These are phyloP conservation scores for Temnothorax ravouxi DNA, from an alignment of 2,888 invertebrate genomes.

Conservation along the genomic window DNA sequence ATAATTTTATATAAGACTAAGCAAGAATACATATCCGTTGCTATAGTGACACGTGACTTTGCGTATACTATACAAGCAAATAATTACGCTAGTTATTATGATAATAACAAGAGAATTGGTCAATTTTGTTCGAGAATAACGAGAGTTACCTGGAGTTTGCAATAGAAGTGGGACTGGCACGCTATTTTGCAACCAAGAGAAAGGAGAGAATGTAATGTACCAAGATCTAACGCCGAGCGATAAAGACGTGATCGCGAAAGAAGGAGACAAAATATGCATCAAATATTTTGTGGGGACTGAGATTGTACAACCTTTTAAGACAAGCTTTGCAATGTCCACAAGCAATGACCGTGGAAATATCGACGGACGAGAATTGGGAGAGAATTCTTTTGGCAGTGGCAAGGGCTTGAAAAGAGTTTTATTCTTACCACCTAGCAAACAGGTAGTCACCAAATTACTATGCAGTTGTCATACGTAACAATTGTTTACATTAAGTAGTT, in stretches of 20 bases:
- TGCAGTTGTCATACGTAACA: background rate
- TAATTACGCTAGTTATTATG: conserved; percentile 86
- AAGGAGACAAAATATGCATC: conserved; percentile 76
- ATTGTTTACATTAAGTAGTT: conserved; percentile 2
- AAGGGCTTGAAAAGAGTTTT: conserved; percentile 78
- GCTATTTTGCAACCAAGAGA: conserved; percentile 76
- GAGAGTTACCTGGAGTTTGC: conserved; percentile 82
- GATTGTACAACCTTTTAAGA: conserved; percentile 79
- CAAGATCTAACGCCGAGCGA: conserved; percentile 77
- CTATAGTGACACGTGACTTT: conserved; percentile 79
- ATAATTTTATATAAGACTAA: conserved; percentile 83
- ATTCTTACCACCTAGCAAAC: conserved; percentile 81
- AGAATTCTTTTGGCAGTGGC: conserved; percentile 73
- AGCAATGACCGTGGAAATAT: conserved; percentile 78
- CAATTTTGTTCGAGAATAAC: conserved; percentile 86
- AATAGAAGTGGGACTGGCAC: conserved; percentile 80
- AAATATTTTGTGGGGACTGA: conserved; percentile 76
- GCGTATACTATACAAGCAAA: conserved; percentile 80
- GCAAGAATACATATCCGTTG: conserved; percentile 80
- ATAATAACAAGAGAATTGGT: conserved; percentile 88
- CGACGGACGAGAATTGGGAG: conserved; percentile 82
- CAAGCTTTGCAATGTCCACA: conserved; percentile 68
- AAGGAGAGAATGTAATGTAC: conserved; percentile 75
- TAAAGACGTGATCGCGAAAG: conserved; percentile 73
- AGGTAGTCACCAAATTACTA: conserved; percentile 70